phyloP scores from a whole-genome alignment of 2,888 invertebrate genomes.

The Pyrocoelia pectoralis region DNA sequence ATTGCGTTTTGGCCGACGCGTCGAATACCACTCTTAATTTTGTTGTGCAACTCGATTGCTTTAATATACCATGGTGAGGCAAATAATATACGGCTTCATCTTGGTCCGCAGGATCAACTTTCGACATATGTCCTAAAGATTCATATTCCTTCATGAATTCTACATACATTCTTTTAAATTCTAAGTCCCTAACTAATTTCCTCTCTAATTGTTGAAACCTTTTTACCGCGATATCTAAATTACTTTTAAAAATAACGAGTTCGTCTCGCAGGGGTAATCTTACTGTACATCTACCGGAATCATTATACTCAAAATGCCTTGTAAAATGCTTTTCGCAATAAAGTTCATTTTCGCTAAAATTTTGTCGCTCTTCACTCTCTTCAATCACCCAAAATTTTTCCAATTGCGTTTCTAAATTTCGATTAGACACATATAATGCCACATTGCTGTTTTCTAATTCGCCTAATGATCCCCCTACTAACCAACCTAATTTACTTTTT shows the following conservation, averaged over 20 bases:
- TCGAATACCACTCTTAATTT: neutral
- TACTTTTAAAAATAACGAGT: neutral
- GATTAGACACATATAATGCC: too few relatives aligned
- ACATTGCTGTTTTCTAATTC: too few relatives aligned
- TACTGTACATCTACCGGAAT: neutral
- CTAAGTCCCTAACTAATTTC: neutral
- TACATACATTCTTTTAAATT: constrained; percentile 16
- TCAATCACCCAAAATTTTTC: neutral
- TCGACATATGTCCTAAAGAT: constrained; percentile 20
- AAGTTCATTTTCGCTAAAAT: neutral
- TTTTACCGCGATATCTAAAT: neutral
- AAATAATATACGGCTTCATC: neutral
- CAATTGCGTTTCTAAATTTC: neutral
- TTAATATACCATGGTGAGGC: constrained; percentile 1
- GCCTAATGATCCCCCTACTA: too few relatives aligned
- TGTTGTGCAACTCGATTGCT: neutral
- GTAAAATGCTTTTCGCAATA: neutral
- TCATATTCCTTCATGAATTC: constrained; percentile 27
- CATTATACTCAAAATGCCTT: neutral
- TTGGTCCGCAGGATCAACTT: constrained; percentile 1
- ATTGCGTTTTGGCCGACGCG: constrained; percentile 2
- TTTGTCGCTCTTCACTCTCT: too few relatives aligned
- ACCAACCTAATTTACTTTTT: too few relatives aligned
- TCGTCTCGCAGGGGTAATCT: neutral
- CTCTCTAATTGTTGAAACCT: neutral